Evolutionary conservation across 2,888 invertebrate genomes (phyloP), one percentile per base, ranked within the genome.

Genomic region (Leptinotarsa peninsularis): DNA sequence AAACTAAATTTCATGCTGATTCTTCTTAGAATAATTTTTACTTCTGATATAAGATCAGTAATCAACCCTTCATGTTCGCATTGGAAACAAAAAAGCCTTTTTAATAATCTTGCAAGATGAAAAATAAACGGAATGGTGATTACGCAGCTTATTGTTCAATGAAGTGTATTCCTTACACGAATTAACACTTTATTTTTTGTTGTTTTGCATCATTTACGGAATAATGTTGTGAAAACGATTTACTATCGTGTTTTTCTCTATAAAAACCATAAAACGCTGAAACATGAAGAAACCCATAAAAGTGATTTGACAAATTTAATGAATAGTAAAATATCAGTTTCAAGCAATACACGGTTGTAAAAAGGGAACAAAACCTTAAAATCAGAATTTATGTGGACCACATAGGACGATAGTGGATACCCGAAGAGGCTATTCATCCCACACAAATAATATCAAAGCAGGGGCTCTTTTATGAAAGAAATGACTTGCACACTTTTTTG

Each of bases 331-430:
- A 78, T 76, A 76, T 76, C 72, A 75, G 75, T 78, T 75, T 72
- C 74, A 67, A 49, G 72, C 72, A 76, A 76, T 76, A 74, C 67
- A 67, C 63, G 70, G 63, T 67, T 60, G 66, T 76, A 73, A 74
- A 75, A 68, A 68, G 75, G 68, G 76, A 78, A 76, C 71, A 80
- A 81, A 82, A 79, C 75, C 78, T 76, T 78, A 79, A 81, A 80
- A 79, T 77, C 76, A 77, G 80, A 84, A 84, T 85, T 84, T 84
- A 84, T 84, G 82, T 82, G 81, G 85, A 85, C 85, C 85, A 85
- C 85, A 85, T 85, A 83, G 84, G 85, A 81, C 54, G 85, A 76
- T 70, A 72, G 71, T 71, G 72, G 73, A 72, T 79, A 77, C 80
- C 81, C 78, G 79, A 80, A 80, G 81, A 23, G 58, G 58, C 21